A percentile compares a stretch with the other conserved stretches of the same genome.
These are phyloP conservation scores for Microcebus ravelobensis DNA, from an alignment of 2,113 vertebrate species.

Conservation along the genomic window DNA sequence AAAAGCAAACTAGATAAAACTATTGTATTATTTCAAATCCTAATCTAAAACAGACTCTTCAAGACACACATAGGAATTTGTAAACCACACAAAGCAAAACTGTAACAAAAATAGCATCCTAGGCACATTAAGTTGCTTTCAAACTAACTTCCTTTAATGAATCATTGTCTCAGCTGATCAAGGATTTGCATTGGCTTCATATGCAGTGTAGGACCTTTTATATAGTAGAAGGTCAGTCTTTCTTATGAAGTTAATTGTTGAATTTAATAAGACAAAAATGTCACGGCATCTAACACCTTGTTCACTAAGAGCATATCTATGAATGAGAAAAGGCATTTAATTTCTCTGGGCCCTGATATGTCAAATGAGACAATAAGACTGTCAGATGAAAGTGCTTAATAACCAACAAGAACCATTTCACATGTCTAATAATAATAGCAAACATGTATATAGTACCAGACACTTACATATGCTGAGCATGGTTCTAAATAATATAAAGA, in stretches of 20 bases:
- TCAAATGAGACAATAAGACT: neutral
- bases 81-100: neutral
- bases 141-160: neutral
- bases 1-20: neutral
- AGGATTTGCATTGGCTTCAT: neutral
- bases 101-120: neutral
- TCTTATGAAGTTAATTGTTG: neutral
- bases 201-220: neutral
- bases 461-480: neutral
- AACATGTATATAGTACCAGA: neutral
- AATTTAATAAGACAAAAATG: conserved; percentile 8
- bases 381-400: neutral
- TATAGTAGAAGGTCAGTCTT: neutral
- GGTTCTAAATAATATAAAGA: neutral
- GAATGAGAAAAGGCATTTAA: neutral
- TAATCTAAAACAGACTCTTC: neutral
- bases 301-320: neutral
- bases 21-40: neutral
- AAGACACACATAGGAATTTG: neutral
- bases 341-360: neutral
- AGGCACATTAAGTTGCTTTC: neutral
- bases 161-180: neutral
- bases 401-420: neutral
- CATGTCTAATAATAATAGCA: neutral
- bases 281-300: neutral